Conservation (phyloP, 2,888 invertebrate genomes). For the Buathra laborator region DNA sequence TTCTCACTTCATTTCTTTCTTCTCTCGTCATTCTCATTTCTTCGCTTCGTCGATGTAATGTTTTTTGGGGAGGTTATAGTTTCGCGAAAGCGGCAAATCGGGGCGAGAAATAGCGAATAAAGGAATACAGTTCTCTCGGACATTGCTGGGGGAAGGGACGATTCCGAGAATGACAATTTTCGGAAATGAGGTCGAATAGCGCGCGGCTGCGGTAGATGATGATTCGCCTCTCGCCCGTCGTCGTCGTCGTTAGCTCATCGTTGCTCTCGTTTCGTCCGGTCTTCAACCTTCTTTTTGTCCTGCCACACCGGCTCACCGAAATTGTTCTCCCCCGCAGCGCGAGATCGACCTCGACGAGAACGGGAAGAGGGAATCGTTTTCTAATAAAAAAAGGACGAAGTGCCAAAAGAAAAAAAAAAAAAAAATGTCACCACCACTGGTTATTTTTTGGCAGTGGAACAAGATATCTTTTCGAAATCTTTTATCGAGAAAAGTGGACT, state of each 20-base stretch:
- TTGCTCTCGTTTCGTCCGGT: slow-evolving; percentile 44
- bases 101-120: slow-evolving; percentile 8
- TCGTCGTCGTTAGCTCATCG: slow-evolving; percentile 63
- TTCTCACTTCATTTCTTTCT: slow-evolving; percentile 19
- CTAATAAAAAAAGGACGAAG: slow-evolving; percentile 19
- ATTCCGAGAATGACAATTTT: slow-evolving; percentile 58
- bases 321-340: slow-evolving; percentile 36
- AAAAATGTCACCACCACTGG: background rate
- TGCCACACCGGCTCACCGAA: slow-evolving; percentile 44
- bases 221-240: slow-evolving; percentile 52
- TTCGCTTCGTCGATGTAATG: slow-evolving; percentile 31
- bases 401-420: background rate
- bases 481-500: too few relatives aligned
- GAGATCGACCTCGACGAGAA: slow-evolving; percentile 3
- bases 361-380: slow-evolving; percentile 20
- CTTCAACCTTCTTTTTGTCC: slow-evolving; percentile 52
- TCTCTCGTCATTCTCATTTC: slow-evolving; percentile 20
- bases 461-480: background rate
- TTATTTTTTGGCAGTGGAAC: background rate
- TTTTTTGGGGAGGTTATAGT: background rate
- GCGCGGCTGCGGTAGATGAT: slow-evolving; percentile 59
- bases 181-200: slow-evolving; percentile 42
- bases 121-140: slow-evolving; percentile 27
- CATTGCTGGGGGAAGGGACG: slow-evolving; percentile 17
- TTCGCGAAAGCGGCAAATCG: background rate